These are phyloP conservation scores for Corydoras maculifer DNA, from an alignment of 2,113 vertebrate genomes.

Conservation along the genomic window DNA sequence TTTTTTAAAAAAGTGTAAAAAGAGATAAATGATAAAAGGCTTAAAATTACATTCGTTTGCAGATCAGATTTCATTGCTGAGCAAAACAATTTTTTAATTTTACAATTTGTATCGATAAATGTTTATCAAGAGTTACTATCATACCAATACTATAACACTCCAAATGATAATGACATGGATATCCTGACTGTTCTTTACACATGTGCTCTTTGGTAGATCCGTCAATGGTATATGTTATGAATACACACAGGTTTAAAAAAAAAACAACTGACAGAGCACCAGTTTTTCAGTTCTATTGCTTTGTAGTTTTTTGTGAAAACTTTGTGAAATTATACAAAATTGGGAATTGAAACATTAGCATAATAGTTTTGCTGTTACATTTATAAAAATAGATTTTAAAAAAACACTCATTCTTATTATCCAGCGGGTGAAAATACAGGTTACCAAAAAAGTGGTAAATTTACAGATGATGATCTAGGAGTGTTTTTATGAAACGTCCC, in stretches of 20 bases:
- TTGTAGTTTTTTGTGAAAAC: slow-evolving; percentile 32
- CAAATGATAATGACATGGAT: neutral
- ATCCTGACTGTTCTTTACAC: too few relatives aligned
- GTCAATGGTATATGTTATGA: too few relatives aligned
- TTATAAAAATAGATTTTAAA: slow-evolving; percentile 58
- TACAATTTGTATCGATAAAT: neutral
- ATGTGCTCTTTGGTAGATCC: too few relatives aligned
- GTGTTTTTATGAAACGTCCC: slow-evolving; percentile 44
- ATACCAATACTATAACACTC: too few relatives aligned
- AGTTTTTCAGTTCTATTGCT: slow-evolving; percentile 55
- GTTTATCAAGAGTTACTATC: neutral
- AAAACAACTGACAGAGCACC: neutral
- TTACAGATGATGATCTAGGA: slow-evolving; percentile 44
- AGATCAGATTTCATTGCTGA: too few relatives aligned
- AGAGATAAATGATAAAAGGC: too few relatives aligned
- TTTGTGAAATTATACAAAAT: slow-evolving; percentile 45
- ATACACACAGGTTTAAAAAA: neutral
- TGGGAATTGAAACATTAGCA: slow-evolving; percentile 40
- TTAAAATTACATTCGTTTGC: too few relatives aligned
- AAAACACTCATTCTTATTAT: slow-evolving; percentile 55
- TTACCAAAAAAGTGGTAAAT: slow-evolving; percentile 46
- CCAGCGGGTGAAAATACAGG: slow-evolving; percentile 54
- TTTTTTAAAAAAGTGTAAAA: too few relatives aligned
- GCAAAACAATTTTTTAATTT: too few relatives aligned
- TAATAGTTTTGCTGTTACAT: slow-evolving; percentile 28